Evolutionary conservation across 64 coral and sea anemone genomes (phyloP).

Genomic region (Stichodactyla helianthus): DNA sequence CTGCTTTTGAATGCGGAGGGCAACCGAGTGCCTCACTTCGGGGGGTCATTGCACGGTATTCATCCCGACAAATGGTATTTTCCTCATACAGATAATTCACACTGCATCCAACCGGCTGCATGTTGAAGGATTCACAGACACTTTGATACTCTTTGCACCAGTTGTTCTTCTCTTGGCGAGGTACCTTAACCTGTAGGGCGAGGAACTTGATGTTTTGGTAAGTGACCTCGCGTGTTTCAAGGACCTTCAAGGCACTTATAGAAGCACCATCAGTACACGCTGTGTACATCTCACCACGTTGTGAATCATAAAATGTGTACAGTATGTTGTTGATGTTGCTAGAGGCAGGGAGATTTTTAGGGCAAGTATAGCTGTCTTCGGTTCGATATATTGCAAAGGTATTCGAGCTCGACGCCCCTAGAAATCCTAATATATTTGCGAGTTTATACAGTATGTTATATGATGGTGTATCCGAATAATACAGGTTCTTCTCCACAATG

Average conservation of each 20-base stretch:
- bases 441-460: neutral
- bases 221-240: neutral
- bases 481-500: neutral
- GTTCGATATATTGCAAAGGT: neutral
- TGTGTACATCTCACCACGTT: neutral
- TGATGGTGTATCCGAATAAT: neutral
- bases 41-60: conserved; percentile 16
- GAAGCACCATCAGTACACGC: conserved; percentile 29
- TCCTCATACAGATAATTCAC: conserved; percentile 1
- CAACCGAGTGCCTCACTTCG: conserved; percentile 11
- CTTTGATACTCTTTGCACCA: conserved; percentile 39
- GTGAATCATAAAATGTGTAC: neutral
- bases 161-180: neutral
- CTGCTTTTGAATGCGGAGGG: conserved; percentile 27
- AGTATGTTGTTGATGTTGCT: neutral
- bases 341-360: neutral
- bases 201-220: neutral
- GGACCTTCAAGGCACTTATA: neutral
- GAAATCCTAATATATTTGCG: neutral
- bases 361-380: neutral
- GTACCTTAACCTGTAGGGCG: conserved; percentile 12
- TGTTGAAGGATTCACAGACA: conserved; percentile 16
- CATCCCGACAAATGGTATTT: conserved; percentile 19
- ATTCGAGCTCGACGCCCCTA: neutral
- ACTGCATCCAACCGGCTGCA: conserved; percentile 24